These are phyloP conservation scores for Megalopta genalis DNA, from an alignment of 1,140 invertebrate genomes.

Conservation along the genomic window DNA sequence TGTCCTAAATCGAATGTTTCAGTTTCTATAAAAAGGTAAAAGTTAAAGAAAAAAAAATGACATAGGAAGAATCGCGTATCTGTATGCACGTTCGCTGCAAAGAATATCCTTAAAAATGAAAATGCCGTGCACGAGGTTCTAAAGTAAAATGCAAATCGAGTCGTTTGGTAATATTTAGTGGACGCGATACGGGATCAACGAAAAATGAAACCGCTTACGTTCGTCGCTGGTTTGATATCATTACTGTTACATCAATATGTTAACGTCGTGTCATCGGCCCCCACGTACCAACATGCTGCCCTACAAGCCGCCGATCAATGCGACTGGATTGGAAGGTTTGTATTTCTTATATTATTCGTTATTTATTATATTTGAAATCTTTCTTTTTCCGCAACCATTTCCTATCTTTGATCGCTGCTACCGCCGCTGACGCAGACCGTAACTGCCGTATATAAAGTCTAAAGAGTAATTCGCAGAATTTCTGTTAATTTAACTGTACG, in stretches of 20 bases:
- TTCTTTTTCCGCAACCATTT: neutral
- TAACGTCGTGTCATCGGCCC: constrained; percentile 61
- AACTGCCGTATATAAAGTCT: neutral
- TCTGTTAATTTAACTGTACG: too few species aligned
- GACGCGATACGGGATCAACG: neutral
- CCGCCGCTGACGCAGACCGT: too few species aligned
- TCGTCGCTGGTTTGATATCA: neutral
- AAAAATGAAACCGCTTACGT: constrained; percentile 38
- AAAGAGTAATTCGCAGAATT: neutral
- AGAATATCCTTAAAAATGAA: neutral
- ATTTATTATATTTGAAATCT: neutral
- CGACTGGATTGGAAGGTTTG: constrained; percentile 79
- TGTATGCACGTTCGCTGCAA: too few species aligned
- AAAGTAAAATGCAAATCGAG: neutral
- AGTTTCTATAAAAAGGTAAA: too few species aligned
- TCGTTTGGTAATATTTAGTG: neutral
- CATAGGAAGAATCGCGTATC: too few species aligned
- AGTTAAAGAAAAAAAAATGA: too few species aligned
- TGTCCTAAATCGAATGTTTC: too few species aligned
- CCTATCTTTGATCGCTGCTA: neutral
- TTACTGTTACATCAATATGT: constrained; percentile 54
- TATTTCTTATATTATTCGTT: constrained; percentile 37
- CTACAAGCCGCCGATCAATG: constrained; percentile 75
- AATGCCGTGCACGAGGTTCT: neutral
- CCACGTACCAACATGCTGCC: constrained; percentile 66